Evolutionary conservation across 2,113 vertebrate species (phyloP).

Genomic region (Tachysurus fulvidraco): DNA sequence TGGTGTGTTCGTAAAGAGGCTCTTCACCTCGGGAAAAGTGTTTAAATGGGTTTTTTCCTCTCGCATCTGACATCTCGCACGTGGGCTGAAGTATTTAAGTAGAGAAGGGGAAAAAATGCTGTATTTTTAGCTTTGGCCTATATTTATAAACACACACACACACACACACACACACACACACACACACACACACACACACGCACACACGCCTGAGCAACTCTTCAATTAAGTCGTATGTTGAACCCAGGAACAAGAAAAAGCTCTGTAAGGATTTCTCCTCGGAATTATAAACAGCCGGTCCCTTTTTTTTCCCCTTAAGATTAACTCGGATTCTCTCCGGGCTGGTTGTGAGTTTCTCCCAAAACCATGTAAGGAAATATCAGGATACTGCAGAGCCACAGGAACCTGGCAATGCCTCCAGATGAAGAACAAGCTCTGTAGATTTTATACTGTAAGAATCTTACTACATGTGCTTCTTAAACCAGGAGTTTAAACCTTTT

Average conservation of each 20-base stretch:
- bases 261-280: constrained; percentile 25
- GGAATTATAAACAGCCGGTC: constrained; percentile 33
- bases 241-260: constrained; percentile 37
- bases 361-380: constrained; percentile 55
- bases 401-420: constrained; percentile 5
- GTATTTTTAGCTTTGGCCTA: constrained; percentile 51
- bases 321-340: constrained; percentile 12
- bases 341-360: constrained; percentile 11
- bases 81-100: neutral
- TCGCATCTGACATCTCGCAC: neutral
- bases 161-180: constrained; percentile 10
- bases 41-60: neutral
- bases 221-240: constrained; percentile 42
- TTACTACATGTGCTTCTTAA: neutral
- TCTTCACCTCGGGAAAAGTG: neutral
- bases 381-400: constrained; percentile 24
- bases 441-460: neutral
- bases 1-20: neutral
- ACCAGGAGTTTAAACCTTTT: neutral
- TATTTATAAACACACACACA: constrained; percentile 49
- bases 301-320: constrained; percentile 1
- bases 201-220: constrained; percentile 30
- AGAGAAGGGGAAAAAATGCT: neutral
- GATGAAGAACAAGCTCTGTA: neutral
- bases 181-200: neutral